phyloP scores from a whole-genome alignment of 2,113 vertebrate species.

The Pomatorhinus ruficollis region DNA sequence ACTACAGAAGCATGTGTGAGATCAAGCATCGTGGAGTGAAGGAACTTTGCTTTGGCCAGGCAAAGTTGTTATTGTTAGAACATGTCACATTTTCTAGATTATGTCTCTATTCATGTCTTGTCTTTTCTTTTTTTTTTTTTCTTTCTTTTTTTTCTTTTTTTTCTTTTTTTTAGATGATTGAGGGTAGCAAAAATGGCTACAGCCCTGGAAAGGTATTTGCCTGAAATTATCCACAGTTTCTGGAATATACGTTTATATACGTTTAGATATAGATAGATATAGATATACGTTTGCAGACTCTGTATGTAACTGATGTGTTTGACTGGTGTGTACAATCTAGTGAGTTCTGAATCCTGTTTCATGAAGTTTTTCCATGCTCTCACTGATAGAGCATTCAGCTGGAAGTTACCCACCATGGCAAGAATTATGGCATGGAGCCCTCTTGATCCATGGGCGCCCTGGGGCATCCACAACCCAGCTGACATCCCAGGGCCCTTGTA shows the following conservation, averaged over 20 bases:
- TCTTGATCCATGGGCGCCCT: not conserved
- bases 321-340: not conserved
- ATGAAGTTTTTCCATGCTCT: not conserved
- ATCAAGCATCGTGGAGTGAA: not conserved
- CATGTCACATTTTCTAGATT: not conserved
- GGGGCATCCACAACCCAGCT: not conserved
- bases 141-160: not conserved
- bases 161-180: not conserved
- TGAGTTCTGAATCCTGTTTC: not conserved
- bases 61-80: not conserved
- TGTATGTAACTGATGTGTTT: not conserved
- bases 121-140: not conserved
- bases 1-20: not conserved
- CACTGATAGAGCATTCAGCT: accelerated
- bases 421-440: not conserved
- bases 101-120: not conserved
- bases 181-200: not conserved
- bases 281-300: not conserved
- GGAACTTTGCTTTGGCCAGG: not conserved
- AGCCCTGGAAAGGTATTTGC: not conserved
- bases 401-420: not conserved
- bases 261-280: too few species aligned
- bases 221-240: not conserved
- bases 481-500: not conserved
- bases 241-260: not conserved